A percentile compares a stretch with the other conserved stretches of the same genome.
Evolutionary conservation across 1,140 invertebrate genomes (phyloP).

Genomic region (Littorina saxatilis): DNA sequence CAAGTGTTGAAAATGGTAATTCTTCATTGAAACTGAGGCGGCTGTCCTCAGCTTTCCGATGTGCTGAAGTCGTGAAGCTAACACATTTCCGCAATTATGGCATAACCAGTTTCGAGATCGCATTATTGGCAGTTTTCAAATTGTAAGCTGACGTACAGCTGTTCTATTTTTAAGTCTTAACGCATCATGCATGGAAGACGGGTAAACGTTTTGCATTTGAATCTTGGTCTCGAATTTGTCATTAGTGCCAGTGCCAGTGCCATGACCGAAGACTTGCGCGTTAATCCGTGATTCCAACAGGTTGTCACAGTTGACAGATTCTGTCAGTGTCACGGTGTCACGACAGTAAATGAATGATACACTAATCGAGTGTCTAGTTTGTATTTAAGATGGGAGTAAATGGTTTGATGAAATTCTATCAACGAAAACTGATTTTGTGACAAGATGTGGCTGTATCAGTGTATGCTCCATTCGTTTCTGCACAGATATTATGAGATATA

Average conservation of each 20-base stretch:
- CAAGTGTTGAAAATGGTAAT: background rate
- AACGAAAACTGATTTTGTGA: too few species aligned
- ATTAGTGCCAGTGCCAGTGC: background rate
- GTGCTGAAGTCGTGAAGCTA: background rate
- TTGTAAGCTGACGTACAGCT: background rate
- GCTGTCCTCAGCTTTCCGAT: background rate
- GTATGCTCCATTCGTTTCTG: too few species aligned
- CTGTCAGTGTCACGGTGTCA: background rate
- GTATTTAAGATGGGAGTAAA: too few species aligned
- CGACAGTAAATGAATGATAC: background rate
- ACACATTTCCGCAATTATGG: slow-evolving; percentile 8
- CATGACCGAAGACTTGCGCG: background rate
- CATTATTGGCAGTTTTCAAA: background rate
- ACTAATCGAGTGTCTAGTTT: too few species aligned
- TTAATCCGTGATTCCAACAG: background rate
- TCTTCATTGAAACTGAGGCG: background rate
- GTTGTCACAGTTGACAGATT: background rate
- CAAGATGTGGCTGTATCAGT: too few species aligned
- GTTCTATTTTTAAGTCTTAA: background rate
- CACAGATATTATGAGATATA: too few species aligned
- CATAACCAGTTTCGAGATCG: background rate
- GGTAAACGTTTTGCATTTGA: background rate
- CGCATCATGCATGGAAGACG: background rate
- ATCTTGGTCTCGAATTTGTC: background rate
- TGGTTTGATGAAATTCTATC: too few species aligned